Percentiles rank a stretch among this genome's conserved stretches.
Evolutionary conservation across 2,797 vertebrate genomes (phyloP).

Genomic region (Denticeps clupeoides): DNA sequence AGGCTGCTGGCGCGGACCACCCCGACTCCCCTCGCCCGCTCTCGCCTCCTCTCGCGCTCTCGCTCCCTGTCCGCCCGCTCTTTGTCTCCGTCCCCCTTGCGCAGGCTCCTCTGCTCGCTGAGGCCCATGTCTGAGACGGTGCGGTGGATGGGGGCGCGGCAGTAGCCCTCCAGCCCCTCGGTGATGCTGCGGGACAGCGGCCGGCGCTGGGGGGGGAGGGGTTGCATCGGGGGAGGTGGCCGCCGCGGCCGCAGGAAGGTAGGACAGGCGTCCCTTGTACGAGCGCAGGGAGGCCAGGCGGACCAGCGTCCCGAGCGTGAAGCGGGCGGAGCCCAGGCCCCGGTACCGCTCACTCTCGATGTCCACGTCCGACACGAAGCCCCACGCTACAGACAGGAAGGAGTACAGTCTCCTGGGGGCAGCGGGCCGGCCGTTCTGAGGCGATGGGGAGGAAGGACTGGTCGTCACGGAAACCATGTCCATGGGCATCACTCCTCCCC

Average conservation of each 20-base stretch:
- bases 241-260: slow-evolving; percentile 64
- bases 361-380: slow-evolving; percentile 86
- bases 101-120: slow-evolving; percentile 64
- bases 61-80: slow-evolving; percentile 47
- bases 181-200: slow-evolving; percentile 70
- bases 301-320: slow-evolving; percentile 77
- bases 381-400: slow-evolving; percentile 89
- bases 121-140: slow-evolving; percentile 78
- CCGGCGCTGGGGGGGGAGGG: slow-evolving; percentile 51
- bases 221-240: slow-evolving; percentile 43
- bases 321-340: slow-evolving; percentile 76
- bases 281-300: slow-evolving; percentile 77
- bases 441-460: slow-evolving; percentile 47
- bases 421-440: slow-evolving; percentile 40
- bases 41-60: slow-evolving; percentile 56
- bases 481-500: slow-evolving; percentile 68
- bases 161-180: slow-evolving; percentile 62
- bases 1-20: slow-evolving; percentile 67
- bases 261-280: slow-evolving; percentile 82
- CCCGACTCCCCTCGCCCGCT: slow-evolving; percentile 51
- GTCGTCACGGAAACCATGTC: slow-evolving; percentile 83
- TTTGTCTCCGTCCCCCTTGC: slow-evolving; percentile 48
- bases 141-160: slow-evolving; percentile 58
- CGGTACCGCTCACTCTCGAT: slow-evolving; percentile 88
- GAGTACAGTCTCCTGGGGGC: slow-evolving; percentile 69